Evolutionary conservation across 1,140 invertebrate species (phyloP), one percentile per base, ranked within the genome.

Genomic region (Diorhabda sublineata): DNA sequence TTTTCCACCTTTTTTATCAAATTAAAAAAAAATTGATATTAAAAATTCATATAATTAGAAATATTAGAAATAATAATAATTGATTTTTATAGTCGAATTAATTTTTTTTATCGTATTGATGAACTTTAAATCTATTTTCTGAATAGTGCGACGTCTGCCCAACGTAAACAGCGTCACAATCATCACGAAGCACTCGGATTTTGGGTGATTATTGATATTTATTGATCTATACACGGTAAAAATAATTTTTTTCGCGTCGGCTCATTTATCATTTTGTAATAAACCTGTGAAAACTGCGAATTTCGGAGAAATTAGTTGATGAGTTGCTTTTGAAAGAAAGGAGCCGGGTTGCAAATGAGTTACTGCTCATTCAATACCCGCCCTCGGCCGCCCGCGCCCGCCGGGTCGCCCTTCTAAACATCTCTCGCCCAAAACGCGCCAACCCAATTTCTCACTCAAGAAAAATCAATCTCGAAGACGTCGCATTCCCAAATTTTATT

Each of bases 281-380:
- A 74, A 74, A 74, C 74, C 74, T 69, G 73, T 74, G 73, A 74
- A 75, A 73, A 74, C 73, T 75, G 66, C 68, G 68, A 73, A 72
- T 71, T 74, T 73, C 68, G 71, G 73, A 72, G 74, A 77, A 77
- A 77, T 77, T 77, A 77, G 76, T 77, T 75, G 76, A 77, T 77
- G 76, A 77, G 74, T 77, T 74, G 73, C 63, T 66, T 26, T 71
- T 74, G 73, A 77, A 77, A 77, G 76, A 77, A 76, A 76, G 73
- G 75, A 72, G 69, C 72, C 72, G 71, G 75, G 75, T 77, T 77
- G 76, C 76, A 77, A 77, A 77, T 77, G 75, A 77, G 76, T 77
- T 77, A 74, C 72, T 63, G 70, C 69, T 76, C 75, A 77, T 77
- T 77, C 76, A 77, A 76, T 77, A 77, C 74, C 42, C 26, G 26